Evolutionary conservation across 2,797 vertebrate species (phyloP), one percentile per base, ranked within the genome.

Genomic region (Scleropages formosus): DNA sequence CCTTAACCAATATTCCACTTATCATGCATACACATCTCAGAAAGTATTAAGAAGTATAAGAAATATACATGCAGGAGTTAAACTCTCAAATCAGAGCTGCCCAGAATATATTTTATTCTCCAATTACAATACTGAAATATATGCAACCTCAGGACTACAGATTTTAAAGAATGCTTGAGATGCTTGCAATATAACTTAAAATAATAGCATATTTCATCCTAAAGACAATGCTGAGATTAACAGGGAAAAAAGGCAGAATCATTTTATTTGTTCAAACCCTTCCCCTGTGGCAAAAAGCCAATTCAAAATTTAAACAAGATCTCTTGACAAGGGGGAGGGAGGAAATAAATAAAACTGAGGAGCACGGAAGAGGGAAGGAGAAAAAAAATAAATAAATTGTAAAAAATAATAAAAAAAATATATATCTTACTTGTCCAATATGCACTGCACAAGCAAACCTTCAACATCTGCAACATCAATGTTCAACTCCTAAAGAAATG

Each of bases 361-460:
- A n/a, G n/a, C n/a, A n/a, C n/a, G n/a, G n/a, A n/a, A n/a, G n/a
- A n/a, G n/a, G 31, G 31, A 31, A 31, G 31, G 31, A 6, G 31
- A 39, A 6, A 39, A 2, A 39, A n/a, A n/a, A n/a, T n/a, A n/a
- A n/a, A n/a, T n/a, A 53, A 49, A 63, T 1, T 46, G 20, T 27
- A 58, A 74, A 66, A 39, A 11, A 0, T 8, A 26, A 71, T 18
- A 24, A 15, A 16, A 76, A 81, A 56, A 53, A 69, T 8, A 49
- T 80, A 61, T 71, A 82, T 97, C 98, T 82, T 95, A 99, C 98
- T 98, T 98, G 93, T 99, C 98, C 93, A 99, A 92, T 93, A 99
- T 99, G 91, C 98, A 99, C 90, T 99, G 98, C 82, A 99, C 98
- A 88, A 99, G 94, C 92, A 99, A 95, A 92, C 98, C 99, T 89